phyloP scores from a whole-genome alignment of 2,113 vertebrate genomes.

The Pelodiscus sinensis region DNA sequence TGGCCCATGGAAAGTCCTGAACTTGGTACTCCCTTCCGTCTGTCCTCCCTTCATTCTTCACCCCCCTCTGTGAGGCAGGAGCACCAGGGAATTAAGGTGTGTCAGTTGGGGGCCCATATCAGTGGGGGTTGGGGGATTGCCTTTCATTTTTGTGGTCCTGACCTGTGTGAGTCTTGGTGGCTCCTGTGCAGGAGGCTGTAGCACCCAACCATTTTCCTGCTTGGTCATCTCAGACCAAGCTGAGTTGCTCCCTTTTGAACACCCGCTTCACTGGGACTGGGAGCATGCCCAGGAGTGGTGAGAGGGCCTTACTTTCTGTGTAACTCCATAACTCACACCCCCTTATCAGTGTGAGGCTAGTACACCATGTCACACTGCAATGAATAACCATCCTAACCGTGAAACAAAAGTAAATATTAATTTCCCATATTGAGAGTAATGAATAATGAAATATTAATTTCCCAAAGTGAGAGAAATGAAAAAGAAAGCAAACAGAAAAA shows the following conservation, averaged over 20 bases:
- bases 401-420: neutral
- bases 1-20: too few species aligned
- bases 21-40: too few species aligned
- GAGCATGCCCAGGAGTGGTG: neutral
- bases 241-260: neutral
- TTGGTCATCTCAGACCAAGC: neutral
- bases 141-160: neutral
- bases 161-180: neutral
- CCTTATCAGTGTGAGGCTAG: neutral
- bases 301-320: neutral
- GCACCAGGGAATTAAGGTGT: too few species aligned
- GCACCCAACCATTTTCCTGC: neutral
- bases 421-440: neutral
- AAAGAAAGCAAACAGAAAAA: neutral
- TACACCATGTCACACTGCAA: neutral
- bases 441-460: too few species aligned
- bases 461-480: neutral
- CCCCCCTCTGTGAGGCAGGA: too few species aligned
- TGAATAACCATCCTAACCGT: neutral
- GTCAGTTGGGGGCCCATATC: too few species aligned
- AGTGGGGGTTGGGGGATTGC: too few species aligned
- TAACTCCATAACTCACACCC: neutral
- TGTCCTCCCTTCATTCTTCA: too few species aligned
- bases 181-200: neutral
- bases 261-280: neutral